A percentile compares a stretch with the other conserved stretches of the same genome.
Conservation (phyloP, 2,113 vertebrate species). For the Pelvicachromis taeniatus region DNA sequence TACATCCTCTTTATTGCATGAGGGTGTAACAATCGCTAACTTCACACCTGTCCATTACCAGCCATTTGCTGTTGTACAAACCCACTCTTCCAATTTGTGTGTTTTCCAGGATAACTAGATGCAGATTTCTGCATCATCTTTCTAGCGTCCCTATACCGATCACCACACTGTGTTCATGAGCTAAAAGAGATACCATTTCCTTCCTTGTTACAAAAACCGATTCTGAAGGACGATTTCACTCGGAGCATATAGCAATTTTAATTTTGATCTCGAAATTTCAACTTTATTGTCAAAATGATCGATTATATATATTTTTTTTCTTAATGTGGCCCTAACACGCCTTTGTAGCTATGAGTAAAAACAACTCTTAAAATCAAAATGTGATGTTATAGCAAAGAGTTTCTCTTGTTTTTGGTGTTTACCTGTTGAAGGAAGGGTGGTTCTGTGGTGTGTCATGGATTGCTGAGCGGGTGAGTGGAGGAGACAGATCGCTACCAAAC, state of each 20-base stretch:
- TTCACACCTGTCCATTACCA: background rate
- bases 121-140: background rate
- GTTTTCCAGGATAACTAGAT: background rate
- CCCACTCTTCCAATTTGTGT: background rate
- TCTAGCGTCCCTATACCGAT: background rate
- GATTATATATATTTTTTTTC: background rate
- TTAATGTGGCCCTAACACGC: background rate
- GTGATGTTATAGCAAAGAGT: background rate
- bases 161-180: background rate
- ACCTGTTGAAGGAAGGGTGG: conserved; percentile 51
- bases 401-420: background rate
- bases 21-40: background rate
- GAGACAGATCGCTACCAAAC: conserved; percentile 59
- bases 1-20: background rate
- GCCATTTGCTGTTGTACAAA: background rate
- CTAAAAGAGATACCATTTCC: background rate
- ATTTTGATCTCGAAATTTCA: background rate
- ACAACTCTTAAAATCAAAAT: background rate
- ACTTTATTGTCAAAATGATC: background rate
- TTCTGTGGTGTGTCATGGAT: conserved; percentile 46
- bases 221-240: background rate
- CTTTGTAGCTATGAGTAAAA: background rate
- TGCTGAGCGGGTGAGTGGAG: conserved; percentile 52
- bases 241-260: background rate
- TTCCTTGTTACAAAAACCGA: background rate